Conservation (phyloP, 2,113 vertebrate species). For the Passerina amoena region DNA sequence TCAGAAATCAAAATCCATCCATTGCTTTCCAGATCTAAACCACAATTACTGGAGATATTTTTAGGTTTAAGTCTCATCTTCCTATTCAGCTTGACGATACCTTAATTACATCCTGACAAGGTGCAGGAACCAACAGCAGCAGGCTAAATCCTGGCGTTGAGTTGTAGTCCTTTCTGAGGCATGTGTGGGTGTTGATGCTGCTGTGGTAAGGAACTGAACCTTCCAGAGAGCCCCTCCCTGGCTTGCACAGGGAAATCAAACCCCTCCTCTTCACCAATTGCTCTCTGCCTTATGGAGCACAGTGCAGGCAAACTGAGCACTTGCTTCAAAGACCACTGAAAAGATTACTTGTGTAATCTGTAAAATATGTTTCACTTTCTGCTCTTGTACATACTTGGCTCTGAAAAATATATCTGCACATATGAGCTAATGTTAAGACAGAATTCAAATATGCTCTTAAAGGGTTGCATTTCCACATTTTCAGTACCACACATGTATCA, state of each 20-base stretch:
- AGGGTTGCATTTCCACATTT: neutral
- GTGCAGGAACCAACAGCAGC: conserved; percentile 26
- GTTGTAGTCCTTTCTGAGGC: neutral
- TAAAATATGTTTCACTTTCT: neutral
- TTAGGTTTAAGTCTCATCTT: conserved; percentile 69
- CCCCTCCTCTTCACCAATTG: neutral
- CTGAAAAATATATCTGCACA: neutral
- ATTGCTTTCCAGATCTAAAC: conserved; percentile 13
- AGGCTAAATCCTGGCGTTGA: neutral
- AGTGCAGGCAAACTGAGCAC: neutral
- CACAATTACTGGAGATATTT: conserved; percentile 73
- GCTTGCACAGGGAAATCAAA: neutral
- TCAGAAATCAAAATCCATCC: conserved; percentile 28
- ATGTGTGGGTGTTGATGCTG: neutral
- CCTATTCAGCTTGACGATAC: conserved; percentile 41
- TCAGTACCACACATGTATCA: neutral
- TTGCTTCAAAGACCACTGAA: neutral
- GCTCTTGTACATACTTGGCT: neutral
- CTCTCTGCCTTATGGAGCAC: neutral
- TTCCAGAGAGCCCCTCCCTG: neutral
- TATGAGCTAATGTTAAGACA: neutral
- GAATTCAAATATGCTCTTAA: neutral
- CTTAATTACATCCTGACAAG: conserved; percentile 65
- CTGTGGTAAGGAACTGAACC: neutral
- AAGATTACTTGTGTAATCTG: neutral